phyloP scores from a whole-genome alignment of 2,113 vertebrate genomes.

The Apteryx owenii region DNA sequence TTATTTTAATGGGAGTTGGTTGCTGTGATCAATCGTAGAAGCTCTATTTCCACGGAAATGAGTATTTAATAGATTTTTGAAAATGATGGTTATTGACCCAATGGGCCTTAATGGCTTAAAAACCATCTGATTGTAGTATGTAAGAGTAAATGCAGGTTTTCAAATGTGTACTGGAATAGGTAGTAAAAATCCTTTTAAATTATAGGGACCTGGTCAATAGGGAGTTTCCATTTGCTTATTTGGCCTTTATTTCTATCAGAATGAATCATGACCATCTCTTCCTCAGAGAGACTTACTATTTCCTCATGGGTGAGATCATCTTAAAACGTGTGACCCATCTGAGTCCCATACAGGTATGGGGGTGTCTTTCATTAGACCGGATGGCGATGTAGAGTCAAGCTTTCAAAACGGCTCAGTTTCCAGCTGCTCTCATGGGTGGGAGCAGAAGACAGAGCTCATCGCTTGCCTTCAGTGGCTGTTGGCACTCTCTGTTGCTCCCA shows the following conservation, averaged over 20 bases:
- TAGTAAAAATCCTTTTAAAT: slow-evolving; percentile 72
- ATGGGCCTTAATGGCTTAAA: slow-evolving; percentile 68
- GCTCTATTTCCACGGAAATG: slow-evolving; percentile 70
- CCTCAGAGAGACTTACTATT: neutral
- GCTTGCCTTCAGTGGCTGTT: neutral
- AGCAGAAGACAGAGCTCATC: neutral
- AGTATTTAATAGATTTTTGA: slow-evolving; percentile 75
- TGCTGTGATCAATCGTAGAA: slow-evolving; percentile 70
- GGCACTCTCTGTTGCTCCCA: neutral
- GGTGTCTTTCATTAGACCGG: slow-evolving; percentile 6
- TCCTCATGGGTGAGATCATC: slow-evolving; percentile 33
- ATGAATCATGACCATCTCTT: slow-evolving; percentile 26
- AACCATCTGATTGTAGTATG: slow-evolving; percentile 36
- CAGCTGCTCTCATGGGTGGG: neutral
- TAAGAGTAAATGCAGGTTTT: slow-evolving; percentile 57
- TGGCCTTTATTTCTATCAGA: slow-evolving; percentile 47
- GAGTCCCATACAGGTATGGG: neutral
- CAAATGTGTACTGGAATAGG: slow-evolving; percentile 61
- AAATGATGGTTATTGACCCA: slow-evolving; percentile 71
- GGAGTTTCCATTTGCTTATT: slow-evolving; percentile 60
- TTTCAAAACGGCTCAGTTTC: neutral
- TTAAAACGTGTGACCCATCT: rapidly evolving
- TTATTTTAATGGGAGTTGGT: slow-evolving; percentile 63
- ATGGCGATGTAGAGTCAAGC: neutral
- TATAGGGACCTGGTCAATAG: slow-evolving; percentile 46